Percentiles rank a stretch among this genome's conserved stretches.
phyloP scores from a whole-genome alignment of 1,140 invertebrate species.

The Tetraneura akinire region DNA sequence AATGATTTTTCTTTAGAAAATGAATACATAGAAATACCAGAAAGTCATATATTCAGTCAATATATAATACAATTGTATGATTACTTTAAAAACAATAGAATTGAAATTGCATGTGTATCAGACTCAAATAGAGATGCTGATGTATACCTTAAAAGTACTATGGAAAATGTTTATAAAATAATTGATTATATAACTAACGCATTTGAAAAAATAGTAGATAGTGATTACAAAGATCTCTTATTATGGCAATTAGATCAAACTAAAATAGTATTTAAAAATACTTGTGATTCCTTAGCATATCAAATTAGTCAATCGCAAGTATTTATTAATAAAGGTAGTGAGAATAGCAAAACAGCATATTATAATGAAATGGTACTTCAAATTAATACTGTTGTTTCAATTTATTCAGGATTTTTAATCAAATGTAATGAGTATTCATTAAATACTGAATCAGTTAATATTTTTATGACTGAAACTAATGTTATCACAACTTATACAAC shows the following conservation, averaged over 20 bases:
- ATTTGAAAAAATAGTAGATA: background rate
- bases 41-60: no score
- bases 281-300: background rate
- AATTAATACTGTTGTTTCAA: background rate
- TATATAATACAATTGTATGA: no score
- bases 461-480: no score
- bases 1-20: no score
- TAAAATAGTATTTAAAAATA: background rate
- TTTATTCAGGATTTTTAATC: background rate
- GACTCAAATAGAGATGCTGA: background rate
- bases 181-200: background rate
- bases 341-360: background rate
- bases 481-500: no score
- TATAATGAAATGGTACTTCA: background rate
- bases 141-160: background rate
- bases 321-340: background rate
- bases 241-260: background rate
- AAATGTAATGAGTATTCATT: background rate
- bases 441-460: no score
- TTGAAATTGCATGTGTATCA: no score
- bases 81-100: no score
- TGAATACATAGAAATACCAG: no score
- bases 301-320: background rate
- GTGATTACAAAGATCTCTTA: background rate
- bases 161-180: background rate